Base-by-base conservation (phyloP, 2,888 invertebrate genomes). In the Drosophila mulleri region DNA sequence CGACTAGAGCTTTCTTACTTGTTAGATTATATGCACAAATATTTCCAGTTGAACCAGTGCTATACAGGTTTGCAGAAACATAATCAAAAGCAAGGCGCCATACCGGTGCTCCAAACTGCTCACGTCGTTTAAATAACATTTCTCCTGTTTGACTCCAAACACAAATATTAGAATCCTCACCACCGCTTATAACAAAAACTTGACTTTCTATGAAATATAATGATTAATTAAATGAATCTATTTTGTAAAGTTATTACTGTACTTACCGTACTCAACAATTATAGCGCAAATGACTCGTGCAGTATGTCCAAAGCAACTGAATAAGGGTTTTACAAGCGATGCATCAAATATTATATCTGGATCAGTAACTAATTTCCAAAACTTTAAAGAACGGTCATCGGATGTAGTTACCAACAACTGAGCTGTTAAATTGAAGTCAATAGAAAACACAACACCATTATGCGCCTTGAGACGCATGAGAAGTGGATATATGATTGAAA, bases 351-450 rank as follows among this genome's bases (percentile, higher is more conserved):
- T 41, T 12, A 29, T 42, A 14, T 56, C n/a, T 23, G 9, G 11
- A 16, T 12, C 12, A 8, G 29, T 65, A 26, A 75, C 41, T 6
- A 90, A 62, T 20, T 94, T 93, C 97, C 97, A 98, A 78, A 98
- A 93, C 87, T 96, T 94, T 1, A 98, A 94, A 50, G 97, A 97
- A 90, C 98, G 94, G 91, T 98, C 98, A 92, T 98, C 98, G 0
- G 98, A 98, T 57, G 97, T 96, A 1, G 98, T 96, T 47, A 96
- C 95, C 73, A 98, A 94, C 6, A 95, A 89, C 26, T 94, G 93
- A 48, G 93, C 93, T 16, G 83, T 56, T 45, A 93, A 87, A 89
- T 95, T 93, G 85, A 95, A 96, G 61, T 95, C 94, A 75, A 98
- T 95, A 45, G 96, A 97, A 93, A 98, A 98, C 91, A 98, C 96